A percentile compares a stretch with the other conserved stretches of the same genome.
Evolutionary conservation across 2,113 vertebrate species (phyloP).

Genomic region (Anolis carolinensis): DNA sequence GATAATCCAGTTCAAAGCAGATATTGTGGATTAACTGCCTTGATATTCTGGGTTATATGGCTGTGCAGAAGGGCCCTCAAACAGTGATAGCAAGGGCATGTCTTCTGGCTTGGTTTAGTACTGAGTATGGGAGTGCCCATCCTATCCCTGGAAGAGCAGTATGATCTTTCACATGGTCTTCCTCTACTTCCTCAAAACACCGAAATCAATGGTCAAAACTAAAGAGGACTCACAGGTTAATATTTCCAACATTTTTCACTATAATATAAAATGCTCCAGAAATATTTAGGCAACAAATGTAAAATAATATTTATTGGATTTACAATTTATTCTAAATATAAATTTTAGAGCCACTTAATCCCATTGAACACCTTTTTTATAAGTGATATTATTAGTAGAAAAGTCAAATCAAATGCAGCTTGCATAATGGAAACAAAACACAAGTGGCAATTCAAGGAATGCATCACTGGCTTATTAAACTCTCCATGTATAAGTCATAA

Average conservation of each 20-base stretch:
- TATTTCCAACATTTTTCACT: neutral
- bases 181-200: no score
- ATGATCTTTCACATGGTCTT: no score
- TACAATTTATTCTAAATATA: conserved; percentile 56
- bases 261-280: neutral
- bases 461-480: conserved; percentile 30
- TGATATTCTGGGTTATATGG: no score
- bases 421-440: conserved; percentile 65
- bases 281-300: neutral
- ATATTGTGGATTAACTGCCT: no score
- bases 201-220: neutral
- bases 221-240: neutral
- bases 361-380: conserved; percentile 67
- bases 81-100: no score
- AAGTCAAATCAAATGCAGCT: conserved; percentile 64
- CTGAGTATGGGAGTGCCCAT: no score
- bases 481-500: neutral
- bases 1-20: no score
- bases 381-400: conserved; percentile 61
- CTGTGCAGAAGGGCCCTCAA: no score
- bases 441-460: conserved; percentile 57
- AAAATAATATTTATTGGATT: conserved; percentile 63
- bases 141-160: no score
- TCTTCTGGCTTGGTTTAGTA: no score
- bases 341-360: conserved; percentile 65